Percentiles rank a stretch among this genome's conserved stretches.
Evolutionary conservation across 2,113 vertebrate genomes (phyloP).

Genomic region (Cavia porcellus): DNA sequence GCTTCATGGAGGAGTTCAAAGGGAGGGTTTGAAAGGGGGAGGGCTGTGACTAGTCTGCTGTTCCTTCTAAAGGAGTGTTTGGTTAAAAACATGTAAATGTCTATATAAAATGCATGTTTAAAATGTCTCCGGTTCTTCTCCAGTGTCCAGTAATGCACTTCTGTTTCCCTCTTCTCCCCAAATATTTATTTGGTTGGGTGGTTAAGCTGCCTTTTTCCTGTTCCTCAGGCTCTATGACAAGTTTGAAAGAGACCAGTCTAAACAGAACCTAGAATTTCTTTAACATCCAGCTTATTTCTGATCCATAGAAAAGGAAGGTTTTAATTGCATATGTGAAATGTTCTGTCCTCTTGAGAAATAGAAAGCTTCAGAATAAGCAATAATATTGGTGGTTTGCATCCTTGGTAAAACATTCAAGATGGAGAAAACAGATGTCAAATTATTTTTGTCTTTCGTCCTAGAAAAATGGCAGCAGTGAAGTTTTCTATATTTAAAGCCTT

Average conservation of each 20-base stretch:
- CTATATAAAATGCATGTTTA: not conserved
- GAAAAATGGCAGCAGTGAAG: conserved; percentile 73
- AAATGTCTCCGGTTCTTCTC: not conserved
- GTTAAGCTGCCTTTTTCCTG: not conserved
- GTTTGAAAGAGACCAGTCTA: conserved; percentile 65
- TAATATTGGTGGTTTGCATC: conserved; percentile 58
- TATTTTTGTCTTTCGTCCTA: conserved; percentile 81
- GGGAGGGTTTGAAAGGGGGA: not conserved
- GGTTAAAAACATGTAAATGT: not conserved
- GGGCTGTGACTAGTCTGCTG: not conserved
- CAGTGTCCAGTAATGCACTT: not conserved
- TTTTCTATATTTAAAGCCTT: conserved; percentile 80
- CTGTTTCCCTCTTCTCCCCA: not conserved
- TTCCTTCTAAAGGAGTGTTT: not conserved
- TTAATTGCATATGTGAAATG: conserved; percentile 78
- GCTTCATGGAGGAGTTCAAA: not conserved
- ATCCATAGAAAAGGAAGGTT: conserved; percentile 76
- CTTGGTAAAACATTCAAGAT: conserved; percentile 73
- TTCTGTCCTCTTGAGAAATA: conserved; percentile 61
- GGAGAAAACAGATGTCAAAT: conserved; percentile 78
- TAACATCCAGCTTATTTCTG: conserved; percentile 60
- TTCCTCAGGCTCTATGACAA: not conserved
- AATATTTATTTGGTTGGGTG: conserved; percentile 32
- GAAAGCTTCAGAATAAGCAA: conserved; percentile 47
- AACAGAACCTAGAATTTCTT: conserved; percentile 73